Base-by-base conservation (phyloP, 2,113 vertebrate species). In the Hippocampus zosterae region DNA sequence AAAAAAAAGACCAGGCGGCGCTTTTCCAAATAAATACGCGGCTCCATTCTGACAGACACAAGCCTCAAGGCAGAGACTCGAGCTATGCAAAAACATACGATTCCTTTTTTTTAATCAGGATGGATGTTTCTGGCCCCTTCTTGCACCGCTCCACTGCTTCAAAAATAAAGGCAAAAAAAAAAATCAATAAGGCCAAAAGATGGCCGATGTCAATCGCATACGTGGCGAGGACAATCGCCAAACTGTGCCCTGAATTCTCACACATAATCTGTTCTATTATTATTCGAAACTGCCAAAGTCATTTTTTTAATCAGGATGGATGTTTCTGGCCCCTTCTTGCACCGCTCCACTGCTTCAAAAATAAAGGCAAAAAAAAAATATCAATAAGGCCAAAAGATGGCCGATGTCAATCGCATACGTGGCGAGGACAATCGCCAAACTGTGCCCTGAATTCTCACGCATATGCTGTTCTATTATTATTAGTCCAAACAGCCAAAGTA, bases 21-120 rank as follows among this genome's bases (percentile, higher is more conserved):
- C 50, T 84, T 83, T 37, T 84, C 73, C 79, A 88, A 88, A 91
- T 88, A 89, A 90, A 90, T 75, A 81, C 59, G 70, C 53, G 70
- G 76, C 72, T 66, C 66, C 44, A 41, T 52, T 85, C 73, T 85
- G 83, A 88, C 84, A 81, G 86, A 87, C 72, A 78, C 83, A 83
- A 86, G 85, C 82, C 81, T 84, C 68, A n/a, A 83, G 83, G 80
- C 85, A 77, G 63, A 71, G 63, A 67, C 65, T 3, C 68, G 82
- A 73, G 72, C 72, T 83, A 78, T 85, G 74, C 74, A 82, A 59
- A 72, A 81, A 68, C 71, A 71, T 67, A 2, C 81, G 62, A 69
- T 77, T 83, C 81, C 73, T 79, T 84, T 74, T 84, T 74, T 67
- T 72, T 68, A 77, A 86, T 82, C 77, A 74, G 73, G 33, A 16